Evolutionary conservation across 2,797 vertebrate species (phyloP).

Genomic region (Protosalanx chinensis): DNA sequence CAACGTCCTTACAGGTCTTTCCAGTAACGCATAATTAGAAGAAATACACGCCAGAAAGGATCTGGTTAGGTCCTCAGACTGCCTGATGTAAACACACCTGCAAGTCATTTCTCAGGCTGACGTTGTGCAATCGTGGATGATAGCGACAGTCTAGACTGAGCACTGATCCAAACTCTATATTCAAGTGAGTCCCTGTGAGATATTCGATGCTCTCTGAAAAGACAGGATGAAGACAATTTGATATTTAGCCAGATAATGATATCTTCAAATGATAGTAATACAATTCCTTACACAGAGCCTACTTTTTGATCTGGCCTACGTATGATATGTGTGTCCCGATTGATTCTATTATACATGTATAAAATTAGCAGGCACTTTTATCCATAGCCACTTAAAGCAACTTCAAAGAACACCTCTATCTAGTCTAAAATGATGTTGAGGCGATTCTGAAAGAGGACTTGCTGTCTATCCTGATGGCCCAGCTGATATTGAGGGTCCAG

Average conservation of each 20-base stretch:
- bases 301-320: too few relatives aligned
- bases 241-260: too few relatives aligned
- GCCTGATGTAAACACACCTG: too few relatives aligned
- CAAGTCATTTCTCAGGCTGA: too few relatives aligned
- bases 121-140: constrained; percentile 27
- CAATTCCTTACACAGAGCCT: neutral
- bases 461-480: constrained; percentile 78
- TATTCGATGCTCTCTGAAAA: constrained; percentile 42
- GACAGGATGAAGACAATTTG: constrained; percentile 17
- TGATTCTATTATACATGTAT: neutral
- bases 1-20: too few relatives aligned
- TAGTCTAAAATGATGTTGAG: neutral
- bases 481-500: constrained; percentile 66
- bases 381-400: too few relatives aligned
- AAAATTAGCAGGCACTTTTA: neutral
- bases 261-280: too few relatives aligned
- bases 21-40: too few relatives aligned
- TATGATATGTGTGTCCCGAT: too few relatives aligned
- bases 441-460: constrained; percentile 29
- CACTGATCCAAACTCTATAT: accelerated
- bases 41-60: too few relatives aligned
- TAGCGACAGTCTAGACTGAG: constrained; percentile 26
- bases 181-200: constrained; percentile 28
- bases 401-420: neutral
- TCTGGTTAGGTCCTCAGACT: too few relatives aligned